Evolutionary conservation across 2,888 invertebrate species (phyloP), one percentile per base, ranked within the genome.

Genomic region (Melipona beecheii): DNA sequence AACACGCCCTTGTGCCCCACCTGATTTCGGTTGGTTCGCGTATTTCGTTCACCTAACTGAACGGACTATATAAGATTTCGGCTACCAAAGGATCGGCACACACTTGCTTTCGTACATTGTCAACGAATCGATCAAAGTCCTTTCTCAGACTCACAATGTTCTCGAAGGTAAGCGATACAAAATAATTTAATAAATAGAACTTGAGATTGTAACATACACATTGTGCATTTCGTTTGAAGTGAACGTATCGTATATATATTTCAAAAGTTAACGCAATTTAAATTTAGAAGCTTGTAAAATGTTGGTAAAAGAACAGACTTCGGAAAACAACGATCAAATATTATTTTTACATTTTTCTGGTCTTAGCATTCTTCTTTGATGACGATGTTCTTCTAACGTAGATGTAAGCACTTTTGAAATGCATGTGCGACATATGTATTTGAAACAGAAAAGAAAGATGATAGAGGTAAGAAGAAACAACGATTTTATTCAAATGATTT

Each of bases 61-160:
- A 24, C 84, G 86, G 83, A 85, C 90, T 92, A 92, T 92, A 92
- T 91, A 92, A 91, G 91, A 89, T 90, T 89, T 87, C 87, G 90
- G 73, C 56, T 54, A 58, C 58, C 31, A 36, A 77, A 78, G 62
- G 69, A 65, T 77, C 72, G 69, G 24, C 62, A 82, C 75, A 36
- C 78, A 76, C 24, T 80, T 73, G 24, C 50, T 60, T 62, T 78
- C 54, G 70, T 54, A 62, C 72, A 66, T 70, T 77, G 77, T 73
- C 64, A 54, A 85, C 49, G 78, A 81, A 70, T 70, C 72, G 56
- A 80, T 50, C 78, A n/a, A 17, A 21, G 69, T 66, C 54, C 69
- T 24, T 60, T 36, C 2, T 11, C 66, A 43, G 54, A 56, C 31
- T 81, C 86, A 64, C 60, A 69, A 88, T 88, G 88, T 88, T 88